phyloP scores from a whole-genome alignment of 2,888 invertebrate species.

The Clivina fossor region DNA sequence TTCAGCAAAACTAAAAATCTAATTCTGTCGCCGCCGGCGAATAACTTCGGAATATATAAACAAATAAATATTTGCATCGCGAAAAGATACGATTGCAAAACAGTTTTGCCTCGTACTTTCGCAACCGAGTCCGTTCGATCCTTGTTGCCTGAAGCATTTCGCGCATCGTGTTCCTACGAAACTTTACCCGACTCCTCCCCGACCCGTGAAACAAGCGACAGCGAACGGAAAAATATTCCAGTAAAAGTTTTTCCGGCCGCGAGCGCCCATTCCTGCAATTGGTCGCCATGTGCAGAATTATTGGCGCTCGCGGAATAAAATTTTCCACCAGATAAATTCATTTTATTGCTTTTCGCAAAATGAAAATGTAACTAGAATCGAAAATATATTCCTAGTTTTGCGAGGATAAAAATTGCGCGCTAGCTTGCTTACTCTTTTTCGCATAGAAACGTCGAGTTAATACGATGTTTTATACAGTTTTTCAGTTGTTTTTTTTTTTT shows the following conservation, averaged over 20 bases:
- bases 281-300: slow-evolving; percentile 29
- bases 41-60: not conserved
- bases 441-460: too few species aligned
- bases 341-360: slow-evolving; percentile 32
- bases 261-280: slow-evolving; percentile 9
- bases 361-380: slow-evolving; percentile 33
- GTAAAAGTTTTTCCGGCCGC: slow-evolving; percentile 18
- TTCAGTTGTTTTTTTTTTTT: too few species aligned
- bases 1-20: not conserved
- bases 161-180: slow-evolving; percentile 5
- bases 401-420: not conserved
- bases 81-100: not conserved
- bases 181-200: too few species aligned
- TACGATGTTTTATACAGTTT: too few species aligned
- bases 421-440: too few species aligned
- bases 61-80: not conserved
- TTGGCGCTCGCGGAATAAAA: slow-evolving; percentile 29
- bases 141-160: too few species aligned
- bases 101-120: too few species aligned
- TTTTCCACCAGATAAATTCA: slow-evolving; percentile 32
- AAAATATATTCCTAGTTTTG: slow-evolving; percentile 18
- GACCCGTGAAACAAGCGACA: slow-evolving; percentile 13
- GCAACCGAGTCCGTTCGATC: too few species aligned
- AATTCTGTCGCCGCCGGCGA: too few species aligned
- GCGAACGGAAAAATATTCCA: slow-evolving; percentile 13